Evolutionary conservation across 2,888 invertebrate species (phyloP), one percentile per base, ranked within the genome.

Genomic region (Aporophyla lueneburgensis): DNA sequence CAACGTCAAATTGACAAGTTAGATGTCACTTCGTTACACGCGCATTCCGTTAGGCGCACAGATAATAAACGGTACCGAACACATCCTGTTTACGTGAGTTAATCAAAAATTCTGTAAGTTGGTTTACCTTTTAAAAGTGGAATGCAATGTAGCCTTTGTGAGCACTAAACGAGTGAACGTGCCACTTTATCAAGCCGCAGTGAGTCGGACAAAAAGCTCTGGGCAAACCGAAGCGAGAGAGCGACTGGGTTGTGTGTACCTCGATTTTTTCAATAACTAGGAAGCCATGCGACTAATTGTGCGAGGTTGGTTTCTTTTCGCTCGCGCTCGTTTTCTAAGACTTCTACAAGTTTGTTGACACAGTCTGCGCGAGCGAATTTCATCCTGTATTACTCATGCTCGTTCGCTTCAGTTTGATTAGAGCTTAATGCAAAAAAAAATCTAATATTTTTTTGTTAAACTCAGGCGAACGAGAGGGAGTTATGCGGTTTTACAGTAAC

Each of bases 131-230:
- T 46, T 33, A 16, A 74, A 76, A 63, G 33, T 53, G 54, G 21
- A 75, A 40, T 77, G 77, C 33, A 75, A 49, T 78, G 19, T 43
- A 43, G 27, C 68, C 24, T 78, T 75, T 40, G 40, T 68, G 49
- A 58, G n/a, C 69, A 43, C n/a, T 68, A 56, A 78, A n/a, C 27
- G 46, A 49, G 16, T 12, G 40, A 40, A 63, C 16, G 33, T 19
- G 46, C 46, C 54, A 9, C 21, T 77, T 65, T n/a, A 72, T 33
- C 2, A 33, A 12, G 33, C 4, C 6, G 14, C 9, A 49, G 49
- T 21, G 10, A 10, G 14, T 24, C 33, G 10, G 10, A 75, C 33
- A 33, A 24, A 19, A 24, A 46, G 12, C 19, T 24, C 21, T 40
- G 61, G 12, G 14, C 21, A 40, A 21, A 40, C 12, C 21, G 9